Conservation (phyloP, 2,888 invertebrate species). For the Palloptera scutellata region DNA sequence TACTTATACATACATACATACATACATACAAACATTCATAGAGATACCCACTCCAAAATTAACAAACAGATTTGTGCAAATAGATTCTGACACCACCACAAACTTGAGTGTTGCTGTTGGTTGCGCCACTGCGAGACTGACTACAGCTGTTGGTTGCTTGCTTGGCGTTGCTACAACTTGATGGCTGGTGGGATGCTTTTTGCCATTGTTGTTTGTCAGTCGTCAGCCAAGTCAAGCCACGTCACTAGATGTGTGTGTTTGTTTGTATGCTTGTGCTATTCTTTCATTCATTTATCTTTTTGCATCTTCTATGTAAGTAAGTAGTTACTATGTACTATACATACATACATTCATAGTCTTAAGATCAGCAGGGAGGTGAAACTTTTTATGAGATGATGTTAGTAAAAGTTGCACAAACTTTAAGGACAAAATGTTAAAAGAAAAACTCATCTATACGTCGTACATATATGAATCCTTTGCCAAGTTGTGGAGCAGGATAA, state of each 20-base stretch:
- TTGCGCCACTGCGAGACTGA: constrained; percentile 8
- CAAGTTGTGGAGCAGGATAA: constrained; percentile 20
- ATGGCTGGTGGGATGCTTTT: not conserved
- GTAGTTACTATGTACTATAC: too few species aligned
- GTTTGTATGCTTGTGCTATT: constrained; percentile 5
- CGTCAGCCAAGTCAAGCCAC: constrained; percentile 9
- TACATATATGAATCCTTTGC: constrained; percentile 29
- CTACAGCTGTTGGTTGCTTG: not conserved
- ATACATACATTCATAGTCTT: too few species aligned
- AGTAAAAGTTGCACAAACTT: not conserved
- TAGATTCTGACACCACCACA: constrained; percentile 39
- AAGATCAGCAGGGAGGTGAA: too few species aligned
- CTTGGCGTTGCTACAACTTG: not conserved
- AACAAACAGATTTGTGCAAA: constrained; percentile 36
- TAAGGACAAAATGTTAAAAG: not conserved
- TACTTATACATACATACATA: not conserved
- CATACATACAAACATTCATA: not conserved
- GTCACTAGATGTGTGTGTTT: too few species aligned
- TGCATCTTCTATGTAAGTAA: constrained; percentile 25
- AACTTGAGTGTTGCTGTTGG: constrained; percentile 26
- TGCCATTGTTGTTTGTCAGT: not conserved
- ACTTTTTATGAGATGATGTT: too few species aligned
- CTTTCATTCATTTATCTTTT: constrained; percentile 37
- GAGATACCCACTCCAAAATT: constrained; percentile 1
- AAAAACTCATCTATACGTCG: not conserved